Evolutionary conservation across 2,888 invertebrate species (phyloP), one percentile per base, ranked within the genome.

Genomic region (Thyatira batis): DNA sequence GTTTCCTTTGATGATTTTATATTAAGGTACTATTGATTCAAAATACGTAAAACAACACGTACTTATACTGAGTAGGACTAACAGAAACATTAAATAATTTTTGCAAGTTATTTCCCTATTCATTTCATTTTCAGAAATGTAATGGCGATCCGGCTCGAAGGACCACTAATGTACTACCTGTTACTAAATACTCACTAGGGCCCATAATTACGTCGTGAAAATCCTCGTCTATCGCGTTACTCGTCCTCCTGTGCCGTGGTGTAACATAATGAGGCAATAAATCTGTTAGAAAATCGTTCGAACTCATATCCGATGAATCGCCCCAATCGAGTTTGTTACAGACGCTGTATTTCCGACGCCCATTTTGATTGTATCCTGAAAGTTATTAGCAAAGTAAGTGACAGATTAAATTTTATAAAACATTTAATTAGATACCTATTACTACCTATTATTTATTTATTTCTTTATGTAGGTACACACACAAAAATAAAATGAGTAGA

Each of bases 231-330:
- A 70, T 57, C 0, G 61, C 59, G 52, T 73, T 80, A 55, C 72
- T 79, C 2, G 70, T 52, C 21, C 80, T 76, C 13, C 79, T 73
- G 58, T 90, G 90, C 20, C 92, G 73, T 3, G 92, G 91, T 1
- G 91, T 92, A 50, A 90, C 89, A 60, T 91, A 92, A 61, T 92
- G 92, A 0, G 92, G 92, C 46, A 92, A 69, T 3, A 92, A 71
- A 53, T 92, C 92, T 2, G 88, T 78, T 39, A 92, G 72, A 56
- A 92, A 92, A 60, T 92, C 90, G 52, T 88, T 87, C 5, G 83
- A 78, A 39, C 71, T 67, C 0, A 66, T 71, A 28, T 70, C 76
- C 0, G 79, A 62, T 1, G 81, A 65, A 49, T 89, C 89, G 1
- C 77, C 85, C 82, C 85, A 86, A 53, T 89, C 85, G 25, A 86